Percentiles rank a stretch among this genome's conserved stretches.
These are phyloP conservation scores for Cylloceria caligata DNA, from an alignment of 2,888 invertebrate species.

Conservation along the genomic window DNA sequence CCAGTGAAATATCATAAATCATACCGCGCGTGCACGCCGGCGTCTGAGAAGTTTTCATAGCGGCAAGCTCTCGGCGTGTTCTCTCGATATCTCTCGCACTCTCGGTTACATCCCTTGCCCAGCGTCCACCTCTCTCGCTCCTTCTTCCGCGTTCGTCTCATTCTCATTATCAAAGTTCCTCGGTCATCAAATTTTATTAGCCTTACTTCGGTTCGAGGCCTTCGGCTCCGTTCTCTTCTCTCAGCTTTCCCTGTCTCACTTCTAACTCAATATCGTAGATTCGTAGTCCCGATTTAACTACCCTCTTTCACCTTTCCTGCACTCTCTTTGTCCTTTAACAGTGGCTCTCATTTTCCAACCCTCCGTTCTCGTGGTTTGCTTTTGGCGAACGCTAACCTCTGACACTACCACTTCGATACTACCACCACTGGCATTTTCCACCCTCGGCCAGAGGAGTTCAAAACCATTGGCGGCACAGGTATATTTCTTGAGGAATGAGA, in stretches of 20 bases:
- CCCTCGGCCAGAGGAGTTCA: conserved; percentile 16
- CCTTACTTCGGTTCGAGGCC: conserved; percentile 76
- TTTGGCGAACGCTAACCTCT: conserved; percentile 38
- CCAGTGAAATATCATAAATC: conserved; percentile 79
- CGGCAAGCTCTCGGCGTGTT: conserved; percentile 51
- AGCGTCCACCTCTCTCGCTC: conserved; percentile 17
- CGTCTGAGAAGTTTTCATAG: conserved; percentile 82
- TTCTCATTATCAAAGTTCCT: conserved; percentile 83
- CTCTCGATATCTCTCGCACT: conserved; percentile 26
- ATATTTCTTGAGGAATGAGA: conserved; percentile 37
- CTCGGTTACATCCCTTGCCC: conserved; percentile 32
- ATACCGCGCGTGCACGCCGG: conserved; percentile 68
- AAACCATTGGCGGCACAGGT: conserved; percentile 11
- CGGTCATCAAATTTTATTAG: conserved; percentile 84
- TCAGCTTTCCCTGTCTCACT: conserved; percentile 71
- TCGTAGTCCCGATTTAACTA: conserved; percentile 80
- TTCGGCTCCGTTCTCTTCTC: conserved; percentile 35
- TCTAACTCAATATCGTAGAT: conserved; percentile 82
- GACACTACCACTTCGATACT: conserved; percentile 11
- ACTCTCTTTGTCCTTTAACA: conserved; percentile 15
- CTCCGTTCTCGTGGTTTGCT: conserved; percentile 4
- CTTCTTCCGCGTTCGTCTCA: conserved; percentile 70
- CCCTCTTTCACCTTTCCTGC: conserved; percentile 69
- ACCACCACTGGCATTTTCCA: conserved; percentile 19
- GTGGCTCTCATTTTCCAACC: conserved; percentile 16